Base-by-base conservation (phyloP, 2,888 invertebrate genomes). In the Tortricodes alternella region DNA sequence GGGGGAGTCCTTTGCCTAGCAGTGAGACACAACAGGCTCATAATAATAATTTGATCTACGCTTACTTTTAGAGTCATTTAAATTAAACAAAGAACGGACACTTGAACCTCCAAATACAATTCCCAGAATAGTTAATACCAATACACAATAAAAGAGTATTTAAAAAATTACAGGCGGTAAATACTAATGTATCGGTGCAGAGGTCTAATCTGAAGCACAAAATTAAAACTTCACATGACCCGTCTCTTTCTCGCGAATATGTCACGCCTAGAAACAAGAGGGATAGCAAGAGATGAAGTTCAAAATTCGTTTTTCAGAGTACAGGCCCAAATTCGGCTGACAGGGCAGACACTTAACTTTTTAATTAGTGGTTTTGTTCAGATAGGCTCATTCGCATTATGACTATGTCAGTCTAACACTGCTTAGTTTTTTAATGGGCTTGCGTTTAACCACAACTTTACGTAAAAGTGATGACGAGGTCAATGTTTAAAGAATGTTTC, bases 281-380 rank as follows among this genome's bases (percentile, higher is more conserved):
- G n/a, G n/a, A n/a, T n/a, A n/a, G n/a, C n/a, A n/a, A n/a, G n/a
- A n/a, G n/a, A n/a, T n/a, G n/a, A n/a, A n/a, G n/a, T n/a, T n/a
- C n/a, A n/a, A n/a, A n/a, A n/a, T n/a, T n/a, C n/a, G n/a, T n/a
- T n/a, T n/a, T n/a, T n/a, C n/a, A n/a, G n/a, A n/a, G n/a, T n/a
- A n/a, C n/a, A 81, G 77, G 70, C 74, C 66, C 73, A 68, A 73
- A 83, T 77, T 76, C 62, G 74, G 72, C 71, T 78, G 83, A 80
- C 82, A 75, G 69, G 68, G 56, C 81, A 80, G 75, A 68, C 76
- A 77, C 73, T 80, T 77, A 84, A 84, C 82, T 85, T 83, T 78
- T 85, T 84, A 85, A 85, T 85, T 83, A 84, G 80, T 73, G 77
- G 70, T 66, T 62, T 61, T 62, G 74, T 71, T 53, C 44, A 11